Conservation (phyloP, 2,888 invertebrate species). For the Yponomeuta sedellus region DNA sequence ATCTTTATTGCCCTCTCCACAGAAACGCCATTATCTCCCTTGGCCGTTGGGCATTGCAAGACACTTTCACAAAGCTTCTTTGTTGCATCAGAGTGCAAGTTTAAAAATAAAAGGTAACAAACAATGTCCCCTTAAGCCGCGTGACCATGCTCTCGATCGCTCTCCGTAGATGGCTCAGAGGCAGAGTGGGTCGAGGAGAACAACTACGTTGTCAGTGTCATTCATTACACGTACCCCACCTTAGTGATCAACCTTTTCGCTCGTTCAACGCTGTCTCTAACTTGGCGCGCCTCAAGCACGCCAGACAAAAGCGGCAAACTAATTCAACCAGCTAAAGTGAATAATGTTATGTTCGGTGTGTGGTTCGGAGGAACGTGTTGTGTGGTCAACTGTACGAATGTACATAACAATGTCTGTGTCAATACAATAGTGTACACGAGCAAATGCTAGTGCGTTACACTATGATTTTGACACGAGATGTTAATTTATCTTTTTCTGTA, state of each 20-base stretch:
- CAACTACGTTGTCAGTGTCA: slow-evolving; percentile 70
- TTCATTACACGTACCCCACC: slow-evolving; percentile 12
- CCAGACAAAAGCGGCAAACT: slow-evolving; percentile 27
- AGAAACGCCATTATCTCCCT: background rate
- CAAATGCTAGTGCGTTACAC: background rate
- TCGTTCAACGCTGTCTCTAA: background rate
- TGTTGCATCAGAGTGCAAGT: slow-evolving; percentile 22
- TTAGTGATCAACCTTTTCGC: background rate
- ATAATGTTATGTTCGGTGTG: slow-evolving; percentile 14
- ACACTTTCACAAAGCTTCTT: slow-evolving; percentile 17
- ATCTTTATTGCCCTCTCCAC: background rate
- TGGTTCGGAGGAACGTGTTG: slow-evolving; percentile 36
- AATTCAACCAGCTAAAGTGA: slow-evolving; percentile 17
- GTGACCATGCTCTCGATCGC: slow-evolving; percentile 73
- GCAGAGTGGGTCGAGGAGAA: slow-evolving; percentile 75
- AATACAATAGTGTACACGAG: slow-evolving; percentile 26
- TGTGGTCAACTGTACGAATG: slow-evolving; percentile 56
- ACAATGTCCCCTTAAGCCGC: slow-evolving; percentile 64
- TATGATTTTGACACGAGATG: background rate
- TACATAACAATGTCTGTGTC: slow-evolving; percentile 44
- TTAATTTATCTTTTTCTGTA: background rate
- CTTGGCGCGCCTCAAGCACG: background rate
- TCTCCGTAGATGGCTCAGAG: slow-evolving; percentile 74
- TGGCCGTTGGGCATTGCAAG: background rate
- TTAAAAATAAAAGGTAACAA: slow-evolving; percentile 40